Conservation (phyloP, 2,797 vertebrate species). For the Anableps anableps region DNA sequence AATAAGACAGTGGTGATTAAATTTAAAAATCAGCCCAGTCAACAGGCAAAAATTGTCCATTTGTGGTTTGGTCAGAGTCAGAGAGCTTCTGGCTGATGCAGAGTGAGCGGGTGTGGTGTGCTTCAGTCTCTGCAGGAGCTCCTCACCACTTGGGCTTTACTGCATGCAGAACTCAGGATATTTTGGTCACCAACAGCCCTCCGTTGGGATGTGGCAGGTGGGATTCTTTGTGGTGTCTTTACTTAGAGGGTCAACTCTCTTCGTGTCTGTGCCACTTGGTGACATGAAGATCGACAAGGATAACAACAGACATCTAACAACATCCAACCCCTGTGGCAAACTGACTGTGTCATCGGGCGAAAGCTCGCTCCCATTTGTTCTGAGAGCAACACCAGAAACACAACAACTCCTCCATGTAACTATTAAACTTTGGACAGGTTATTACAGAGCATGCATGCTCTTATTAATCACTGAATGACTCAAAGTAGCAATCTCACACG, state of each 20-base stretch:
- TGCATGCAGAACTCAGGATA: conserved; percentile 26
- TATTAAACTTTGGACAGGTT: conserved; percentile 50
- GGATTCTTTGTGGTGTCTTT: conserved; percentile 64
- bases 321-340: conserved; percentile 27
- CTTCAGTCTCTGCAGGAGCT: conserved; percentile 44
- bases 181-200: conserved; percentile 51
- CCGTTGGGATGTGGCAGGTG: conserved; percentile 55
- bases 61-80: conserved; percentile 49
- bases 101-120: conserved; percentile 45
- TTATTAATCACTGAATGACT: conserved; percentile 55
- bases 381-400: conserved; percentile 52
- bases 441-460: conserved; percentile 51
- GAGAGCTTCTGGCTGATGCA: conserved; percentile 23
- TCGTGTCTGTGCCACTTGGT: not conserved
- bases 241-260: conserved; percentile 26
- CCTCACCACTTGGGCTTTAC: conserved; percentile 19
- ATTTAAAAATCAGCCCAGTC: conserved; percentile 25
- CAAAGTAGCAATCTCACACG: conserved; percentile 13
- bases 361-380: conserved; percentile 33
- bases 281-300: conserved; percentile 15
- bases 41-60: conserved; percentile 36
- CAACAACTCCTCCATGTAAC: conserved; percentile 32
- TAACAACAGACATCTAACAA: conserved; percentile 31
- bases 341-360: conserved; percentile 35
- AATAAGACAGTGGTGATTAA: conserved; percentile 11